A percentile compares a stretch with the other conserved stretches of the same genome.
phyloP scores from a whole-genome alignment of 2,888 invertebrate genomes.

The Scrobipalpa atriplicella region DNA sequence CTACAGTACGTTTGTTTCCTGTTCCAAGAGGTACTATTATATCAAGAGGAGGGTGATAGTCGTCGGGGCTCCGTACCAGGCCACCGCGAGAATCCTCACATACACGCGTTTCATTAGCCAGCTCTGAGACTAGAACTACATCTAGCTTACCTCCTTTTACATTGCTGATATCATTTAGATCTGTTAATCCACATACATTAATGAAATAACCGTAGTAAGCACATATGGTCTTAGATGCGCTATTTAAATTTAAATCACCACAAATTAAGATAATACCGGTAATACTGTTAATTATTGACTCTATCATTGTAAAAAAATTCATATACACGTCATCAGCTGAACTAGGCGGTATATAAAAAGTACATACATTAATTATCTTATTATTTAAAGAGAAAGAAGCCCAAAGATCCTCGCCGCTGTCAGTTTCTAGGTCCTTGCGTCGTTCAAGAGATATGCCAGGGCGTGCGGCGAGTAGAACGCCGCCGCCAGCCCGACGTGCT shows the following conservation, averaged over 20 bases:
- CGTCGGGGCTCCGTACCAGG: neutral
- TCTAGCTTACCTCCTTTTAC: neutral
- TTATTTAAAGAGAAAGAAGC: constrained; percentile 17
- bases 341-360: constrained; percentile 29
- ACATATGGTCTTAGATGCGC: neutral
- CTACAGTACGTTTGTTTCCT: no score
- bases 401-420: constrained; percentile 35
- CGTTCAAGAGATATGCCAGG: constrained; percentile 22
- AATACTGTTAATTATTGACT: neutral
- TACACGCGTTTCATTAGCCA: constrained; percentile 1
- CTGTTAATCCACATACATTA: neutral
- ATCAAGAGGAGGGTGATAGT: neutral
- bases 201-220: neutral
- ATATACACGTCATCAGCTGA: neutral
- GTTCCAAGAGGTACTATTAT: constrained; percentile 7
- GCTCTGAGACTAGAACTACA: constrained; percentile 11
- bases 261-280: neutral
- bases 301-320: neutral
- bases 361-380: constrained; percentile 27
- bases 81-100: neutral
- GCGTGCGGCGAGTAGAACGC: constrained; percentile 30
- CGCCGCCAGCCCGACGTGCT: constrained; percentile 26
- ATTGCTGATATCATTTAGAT: constrained; percentile 7
- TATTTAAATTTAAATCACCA: neutral
- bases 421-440: constrained; percentile 31